Percentiles rank a stretch among this genome's conserved stretches.
These are phyloP conservation scores for Sapajus apella DNA, from an alignment of 2,113 vertebrate genomes.

Conservation along the genomic window DNA sequence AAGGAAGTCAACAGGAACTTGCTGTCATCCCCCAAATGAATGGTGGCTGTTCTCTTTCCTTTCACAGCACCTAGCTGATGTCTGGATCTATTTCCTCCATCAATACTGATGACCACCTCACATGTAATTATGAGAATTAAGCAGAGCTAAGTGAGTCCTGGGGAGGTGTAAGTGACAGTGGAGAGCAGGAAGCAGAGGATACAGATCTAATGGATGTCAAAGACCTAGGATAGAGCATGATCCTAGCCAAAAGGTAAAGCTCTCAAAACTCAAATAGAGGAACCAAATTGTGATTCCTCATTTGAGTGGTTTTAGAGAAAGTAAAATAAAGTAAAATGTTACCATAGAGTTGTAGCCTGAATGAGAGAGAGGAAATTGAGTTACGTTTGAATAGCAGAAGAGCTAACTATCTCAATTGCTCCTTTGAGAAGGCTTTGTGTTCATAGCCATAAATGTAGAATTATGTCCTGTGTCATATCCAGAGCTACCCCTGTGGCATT, in stretches of 20 bases:
- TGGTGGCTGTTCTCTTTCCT: not conserved
- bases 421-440: not conserved
- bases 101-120: fast-evolving
- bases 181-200: not conserved
- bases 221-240: not conserved
- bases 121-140: fast-evolving
- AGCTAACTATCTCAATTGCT: not conserved
- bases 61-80: too few species aligned
- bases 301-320: not conserved
- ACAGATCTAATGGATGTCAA: fast-evolving
- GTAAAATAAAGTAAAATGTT: not conserved
- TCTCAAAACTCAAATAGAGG: not conserved
- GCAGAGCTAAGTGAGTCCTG: too few species aligned
- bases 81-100: not conserved
- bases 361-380: not conserved
- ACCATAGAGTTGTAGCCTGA: not conserved
- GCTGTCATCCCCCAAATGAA: not conserved
- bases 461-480: fast-evolving
- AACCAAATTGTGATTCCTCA: too few species aligned
- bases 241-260: not conserved
- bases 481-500: not conserved
- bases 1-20: not conserved
- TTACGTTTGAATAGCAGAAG: not conserved
- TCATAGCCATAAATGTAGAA: fast-evolving
- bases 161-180: not conserved